Percentiles rank a stretch among this genome's conserved stretches.
These are phyloP conservation scores for Conops quadrifasciatus DNA, from an alignment of 2,888 invertebrate genomes.

Conservation along the genomic window DNA sequence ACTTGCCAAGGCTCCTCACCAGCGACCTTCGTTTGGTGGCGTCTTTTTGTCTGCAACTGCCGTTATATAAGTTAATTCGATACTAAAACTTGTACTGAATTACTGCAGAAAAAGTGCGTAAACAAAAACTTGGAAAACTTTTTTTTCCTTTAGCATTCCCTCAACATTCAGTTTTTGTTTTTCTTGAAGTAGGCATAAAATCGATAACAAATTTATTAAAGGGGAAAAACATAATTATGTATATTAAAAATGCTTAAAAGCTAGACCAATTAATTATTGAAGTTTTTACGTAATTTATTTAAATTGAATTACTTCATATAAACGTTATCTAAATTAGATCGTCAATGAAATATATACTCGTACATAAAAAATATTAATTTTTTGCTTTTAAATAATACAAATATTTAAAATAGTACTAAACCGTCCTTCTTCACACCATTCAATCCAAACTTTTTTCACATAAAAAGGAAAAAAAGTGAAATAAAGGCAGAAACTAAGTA, in stretches of 20 bases:
- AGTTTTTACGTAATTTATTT: slow-evolving; percentile 23
- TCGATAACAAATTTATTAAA: background rate
- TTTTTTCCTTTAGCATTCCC: too few relatives aligned
- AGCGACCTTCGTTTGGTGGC: too few relatives aligned
- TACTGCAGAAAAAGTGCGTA: too few relatives aligned
- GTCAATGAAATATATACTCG: slow-evolving; percentile 8
- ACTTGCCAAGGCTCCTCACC: too few relatives aligned
- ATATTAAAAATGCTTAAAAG: slow-evolving; percentile 10
- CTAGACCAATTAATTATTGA: slow-evolving; percentile 18
- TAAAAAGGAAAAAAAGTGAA: slow-evolving; percentile 11
- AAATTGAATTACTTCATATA: slow-evolving; percentile 24
- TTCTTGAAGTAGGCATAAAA: too few relatives aligned
- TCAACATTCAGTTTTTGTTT: too few relatives aligned
- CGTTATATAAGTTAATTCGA: too few relatives aligned
- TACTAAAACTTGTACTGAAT: too few relatives aligned
- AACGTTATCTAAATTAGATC: slow-evolving; percentile 25
- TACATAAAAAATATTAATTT: slow-evolving; percentile 25
- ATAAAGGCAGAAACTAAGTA: slow-evolving; percentile 15
- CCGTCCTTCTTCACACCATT: slow-evolving; percentile 12
- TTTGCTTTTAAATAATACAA: slow-evolving; percentile 22
- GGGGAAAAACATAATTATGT: too few relatives aligned
- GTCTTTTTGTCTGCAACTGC: too few relatives aligned
- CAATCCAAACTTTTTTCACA: slow-evolving; percentile 15
- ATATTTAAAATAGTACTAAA: slow-evolving; percentile 19
- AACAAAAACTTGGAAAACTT: too few relatives aligned